Base-by-base conservation (phyloP, 2,888 invertebrate genomes). In the Acrobasis consociella region DNA sequence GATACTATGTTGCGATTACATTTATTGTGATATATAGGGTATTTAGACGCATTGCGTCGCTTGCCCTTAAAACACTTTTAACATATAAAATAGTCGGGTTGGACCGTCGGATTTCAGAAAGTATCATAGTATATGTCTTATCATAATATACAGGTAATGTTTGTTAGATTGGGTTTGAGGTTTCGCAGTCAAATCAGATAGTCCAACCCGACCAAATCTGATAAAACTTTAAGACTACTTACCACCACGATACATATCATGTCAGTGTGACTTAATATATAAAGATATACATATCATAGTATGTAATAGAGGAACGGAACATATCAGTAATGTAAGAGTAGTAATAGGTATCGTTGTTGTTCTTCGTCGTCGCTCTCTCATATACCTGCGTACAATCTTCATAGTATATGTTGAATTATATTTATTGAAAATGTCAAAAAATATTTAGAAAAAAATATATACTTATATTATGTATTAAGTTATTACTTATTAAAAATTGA, bases 311-410 rank as follows among this genome's bases (percentile, higher is more conserved):
- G 74, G 64, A 75, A 75, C 72, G 69, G 77, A 75, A 80, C 81
- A 80, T 82, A 81, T 82, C 81, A 81, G 69, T 77, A 78, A 64
- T 73, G 61, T 89, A 89, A 89, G 86, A 49, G 87, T 91, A 90
- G 89, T 66, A n/a, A 80, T 87, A 89, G 86, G 80, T 70, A 82
- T 87, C 78, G 86, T 90, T 91, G 90, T 91, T 91, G 91, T 89
- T 88, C 86, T 87, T 83, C 84, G 82, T 75, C 80, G 84, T 74
- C 78, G 82, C 81, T 82, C 77, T 75, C 80, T 81, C 77, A 78
- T 78, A 69, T 64, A 63, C 64, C 13, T 51, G 64, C 63, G 66
- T 68, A 65, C 65, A 63, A 51, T 58, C 53, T 13, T 58, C n/a
- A 46, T 31, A 5, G 9, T 50, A 31, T 50, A 10, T 50, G 50